These are phyloP conservation scores for Calycopis cecrops DNA, from an alignment of 1,140 invertebrate genomes.

Conservation along the genomic window DNA sequence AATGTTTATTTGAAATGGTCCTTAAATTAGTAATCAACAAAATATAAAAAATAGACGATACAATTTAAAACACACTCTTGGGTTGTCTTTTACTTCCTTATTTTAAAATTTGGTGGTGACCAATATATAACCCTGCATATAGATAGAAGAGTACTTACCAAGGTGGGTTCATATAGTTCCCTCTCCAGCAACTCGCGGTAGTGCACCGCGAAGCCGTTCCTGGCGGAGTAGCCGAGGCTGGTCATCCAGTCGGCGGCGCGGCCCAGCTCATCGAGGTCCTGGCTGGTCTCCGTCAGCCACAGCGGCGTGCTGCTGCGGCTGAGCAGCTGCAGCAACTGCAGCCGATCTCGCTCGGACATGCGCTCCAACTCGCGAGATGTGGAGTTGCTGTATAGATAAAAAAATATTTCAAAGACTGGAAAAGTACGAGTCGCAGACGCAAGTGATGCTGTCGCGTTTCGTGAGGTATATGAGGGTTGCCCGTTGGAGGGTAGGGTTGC, in stretches of 20 bases:
- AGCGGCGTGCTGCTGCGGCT: conserved; percentile 42
- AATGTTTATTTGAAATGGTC: no score
- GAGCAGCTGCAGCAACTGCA: conserved; percentile 39
- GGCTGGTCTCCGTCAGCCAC: conserved; percentile 52
- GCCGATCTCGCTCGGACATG: conserved; percentile 46
- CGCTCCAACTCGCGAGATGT: conserved; percentile 46
- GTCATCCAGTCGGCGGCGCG: conserved; percentile 57
- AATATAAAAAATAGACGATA: no score
- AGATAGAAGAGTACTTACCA: conserved; percentile 34
- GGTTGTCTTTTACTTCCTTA: no score
- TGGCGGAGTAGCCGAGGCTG: conserved; percentile 53
- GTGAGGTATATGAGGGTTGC: no score
- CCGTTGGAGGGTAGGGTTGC: no score
- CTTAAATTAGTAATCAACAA: no score
- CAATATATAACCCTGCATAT: no score
- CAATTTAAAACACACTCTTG: no score
- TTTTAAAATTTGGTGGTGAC: no score
- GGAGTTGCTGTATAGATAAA: conserved; percentile 42
- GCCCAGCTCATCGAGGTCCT: conserved; percentile 33
- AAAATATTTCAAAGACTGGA: no score
- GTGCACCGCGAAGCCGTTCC: conserved; percentile 56
- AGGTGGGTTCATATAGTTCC: conserved; percentile 51
- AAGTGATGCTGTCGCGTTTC: no score
- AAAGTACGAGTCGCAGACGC: no score
- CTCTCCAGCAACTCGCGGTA: conserved; percentile 50